Conservation (phyloP, 2,113 vertebrate genomes). For the Paracanthobrama guichenoti region DNA sequence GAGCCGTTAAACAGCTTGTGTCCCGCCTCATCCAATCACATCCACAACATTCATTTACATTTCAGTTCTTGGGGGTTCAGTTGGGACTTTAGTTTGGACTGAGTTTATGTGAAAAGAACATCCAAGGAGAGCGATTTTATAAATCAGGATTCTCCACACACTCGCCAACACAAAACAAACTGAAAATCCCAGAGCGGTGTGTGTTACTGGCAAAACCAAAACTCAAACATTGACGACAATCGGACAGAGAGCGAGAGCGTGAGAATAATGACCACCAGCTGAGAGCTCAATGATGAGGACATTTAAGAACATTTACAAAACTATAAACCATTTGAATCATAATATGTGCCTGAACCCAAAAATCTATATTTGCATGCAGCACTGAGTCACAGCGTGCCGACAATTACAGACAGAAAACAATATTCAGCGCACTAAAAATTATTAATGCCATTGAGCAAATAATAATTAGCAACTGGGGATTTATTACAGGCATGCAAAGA, state of each 20-base stretch:
- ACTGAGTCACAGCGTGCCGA: slow-evolving; percentile 31
- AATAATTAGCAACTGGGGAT: slow-evolving; percentile 58
- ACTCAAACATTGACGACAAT: background rate
- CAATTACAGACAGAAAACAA: slow-evolving; percentile 48
- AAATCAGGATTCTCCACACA: slow-evolving; percentile 64
- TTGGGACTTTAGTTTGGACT: slow-evolving; percentile 66
- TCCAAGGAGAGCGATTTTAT: slow-evolving; percentile 66
- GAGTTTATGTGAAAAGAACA: slow-evolving; percentile 72
- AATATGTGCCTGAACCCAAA: slow-evolving; percentile 6
- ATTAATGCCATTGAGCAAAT: slow-evolving; percentile 67
- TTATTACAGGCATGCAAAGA: slow-evolving; percentile 56
- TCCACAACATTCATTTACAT: slow-evolving; percentile 73
- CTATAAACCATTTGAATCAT: slow-evolving; percentile 31
- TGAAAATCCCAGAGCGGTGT: background rate
- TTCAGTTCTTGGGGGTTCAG: slow-evolving; percentile 70
- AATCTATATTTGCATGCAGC: slow-evolving; percentile 16
- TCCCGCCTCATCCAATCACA: slow-evolving; percentile 67
- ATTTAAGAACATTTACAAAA: slow-evolving; percentile 38
- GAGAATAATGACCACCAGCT: slow-evolving; percentile 13
- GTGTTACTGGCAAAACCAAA: background rate
- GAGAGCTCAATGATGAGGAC: slow-evolving; percentile 5
- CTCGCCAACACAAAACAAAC: slow-evolving; percentile 4
- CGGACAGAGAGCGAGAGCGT: background rate
- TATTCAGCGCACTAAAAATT: slow-evolving; percentile 56
- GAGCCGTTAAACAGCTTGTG: slow-evolving; percentile 65